A percentile compares a stretch with the other conserved stretches of the same genome.
These are phyloP conservation scores for Cyclargus thomasi DNA, from an alignment of 1,140 invertebrate genomes.

Conservation along the genomic window DNA sequence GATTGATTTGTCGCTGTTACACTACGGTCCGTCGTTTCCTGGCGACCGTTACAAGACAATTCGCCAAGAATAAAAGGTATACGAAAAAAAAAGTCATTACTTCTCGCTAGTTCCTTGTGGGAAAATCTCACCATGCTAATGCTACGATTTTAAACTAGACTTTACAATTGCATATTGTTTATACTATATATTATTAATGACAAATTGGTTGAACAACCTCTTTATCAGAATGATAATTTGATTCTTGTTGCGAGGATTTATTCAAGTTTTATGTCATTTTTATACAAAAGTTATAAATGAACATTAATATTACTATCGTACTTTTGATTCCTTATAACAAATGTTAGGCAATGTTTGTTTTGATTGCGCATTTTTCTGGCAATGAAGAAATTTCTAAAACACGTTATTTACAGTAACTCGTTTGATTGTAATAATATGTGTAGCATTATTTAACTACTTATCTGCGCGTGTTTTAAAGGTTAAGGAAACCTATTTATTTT, in stretches of 20 bases:
- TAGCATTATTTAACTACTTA: slow-evolving; percentile 16
- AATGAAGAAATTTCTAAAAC: not conserved
- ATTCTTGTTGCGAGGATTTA: too few relatives aligned
- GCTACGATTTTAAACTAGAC: too few relatives aligned
- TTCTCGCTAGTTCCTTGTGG: too few relatives aligned
- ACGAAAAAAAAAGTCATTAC: too few relatives aligned
- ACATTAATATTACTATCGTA: not conserved
- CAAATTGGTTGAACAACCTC: too few relatives aligned
- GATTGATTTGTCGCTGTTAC: slow-evolving; percentile 7
- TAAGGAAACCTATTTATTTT: slow-evolving; percentile 51
- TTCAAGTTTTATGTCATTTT: too few relatives aligned
- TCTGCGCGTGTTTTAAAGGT: slow-evolving; percentile 28
- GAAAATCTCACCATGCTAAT: too few relatives aligned
- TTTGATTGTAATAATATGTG: slow-evolving; percentile 12
- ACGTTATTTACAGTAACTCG: not conserved
- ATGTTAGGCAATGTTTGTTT: not conserved
- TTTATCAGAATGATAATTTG: too few relatives aligned
- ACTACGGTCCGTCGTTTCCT: not conserved
- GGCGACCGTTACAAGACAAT: too few relatives aligned
- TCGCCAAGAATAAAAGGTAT: too few relatives aligned
- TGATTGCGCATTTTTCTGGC: not conserved
- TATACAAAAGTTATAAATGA: not conserved
- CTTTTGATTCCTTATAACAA: not conserved
- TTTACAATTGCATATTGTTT: too few relatives aligned
- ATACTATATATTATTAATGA: too few relatives aligned